phyloP scores from a whole-genome alignment of 2,113 vertebrate genomes.

The Lepus timidus region DNA sequence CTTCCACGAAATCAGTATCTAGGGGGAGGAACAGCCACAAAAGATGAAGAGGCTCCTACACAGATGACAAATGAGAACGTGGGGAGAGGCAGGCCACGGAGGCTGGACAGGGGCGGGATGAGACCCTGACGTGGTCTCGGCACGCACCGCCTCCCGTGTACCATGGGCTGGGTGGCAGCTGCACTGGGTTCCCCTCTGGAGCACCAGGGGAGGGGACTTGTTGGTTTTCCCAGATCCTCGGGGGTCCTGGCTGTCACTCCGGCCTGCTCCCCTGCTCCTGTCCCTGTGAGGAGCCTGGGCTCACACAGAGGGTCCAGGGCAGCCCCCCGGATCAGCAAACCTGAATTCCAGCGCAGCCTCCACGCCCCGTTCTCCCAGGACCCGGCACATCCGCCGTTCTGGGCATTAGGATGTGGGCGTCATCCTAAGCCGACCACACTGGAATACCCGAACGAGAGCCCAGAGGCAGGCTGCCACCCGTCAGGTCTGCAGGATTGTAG shows the following conservation, averaged over 20 bases:
- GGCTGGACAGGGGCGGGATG: too few species aligned
- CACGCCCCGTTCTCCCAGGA: too few species aligned
- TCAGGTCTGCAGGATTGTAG: background rate
- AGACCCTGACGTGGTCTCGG: too few species aligned
- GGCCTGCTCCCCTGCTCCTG: background rate
- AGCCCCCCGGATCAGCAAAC: background rate
- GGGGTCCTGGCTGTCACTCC: background rate
- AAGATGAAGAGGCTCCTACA: too few species aligned
- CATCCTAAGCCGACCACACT: too few species aligned
- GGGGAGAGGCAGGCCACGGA: fast-evolving
- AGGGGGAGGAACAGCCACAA: background rate
- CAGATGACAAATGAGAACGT: background rate
- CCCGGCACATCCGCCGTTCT: too few species aligned
- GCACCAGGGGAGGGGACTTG: background rate
- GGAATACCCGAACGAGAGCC: background rate
- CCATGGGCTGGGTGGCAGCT: too few species aligned
- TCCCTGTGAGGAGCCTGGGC: background rate
- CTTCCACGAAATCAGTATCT: background rate
- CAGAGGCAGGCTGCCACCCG: too few species aligned
- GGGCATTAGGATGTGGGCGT: background rate
- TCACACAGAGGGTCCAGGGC: background rate
- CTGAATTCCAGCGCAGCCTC: background rate
- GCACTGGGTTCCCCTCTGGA: background rate
- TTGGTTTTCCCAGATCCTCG: background rate
- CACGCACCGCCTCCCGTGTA: too few species aligned